A percentile compares a stretch with the other conserved stretches of the same genome.
phyloP scores from a whole-genome alignment of 2,888 invertebrate species.

The Heliconius charithonia region DNA sequence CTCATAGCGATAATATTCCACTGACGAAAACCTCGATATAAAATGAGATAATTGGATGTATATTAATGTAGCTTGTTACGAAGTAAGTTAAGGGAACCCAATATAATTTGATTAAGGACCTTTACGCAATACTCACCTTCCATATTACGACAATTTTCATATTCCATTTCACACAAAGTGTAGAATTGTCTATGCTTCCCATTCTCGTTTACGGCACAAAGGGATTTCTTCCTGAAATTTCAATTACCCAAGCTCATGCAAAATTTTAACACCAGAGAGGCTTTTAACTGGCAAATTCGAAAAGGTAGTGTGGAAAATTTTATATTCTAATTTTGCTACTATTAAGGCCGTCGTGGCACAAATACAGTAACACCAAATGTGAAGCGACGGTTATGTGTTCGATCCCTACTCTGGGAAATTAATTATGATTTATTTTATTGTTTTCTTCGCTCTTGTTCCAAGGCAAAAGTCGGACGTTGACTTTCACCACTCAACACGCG shows the following conservation, averaged over 20 bases:
- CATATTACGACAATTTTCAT: constrained; percentile 57
- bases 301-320: not conserved
- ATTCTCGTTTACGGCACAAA: constrained; percentile 50
- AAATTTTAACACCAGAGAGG: not conserved
- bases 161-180: constrained; percentile 58
- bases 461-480: too few species aligned
- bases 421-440: too few species aligned
- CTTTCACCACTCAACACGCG: too few species aligned
- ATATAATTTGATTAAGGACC: not conserved
- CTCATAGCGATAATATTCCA: too few species aligned
- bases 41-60: not conserved
- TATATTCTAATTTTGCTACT: not conserved
- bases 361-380: too few species aligned
- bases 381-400: too few species aligned
- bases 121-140: constrained; percentile 12
- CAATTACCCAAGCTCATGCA: constrained; percentile 1
- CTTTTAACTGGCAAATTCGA: not conserved
- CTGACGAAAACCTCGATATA: not conserved
- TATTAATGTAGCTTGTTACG: not conserved
- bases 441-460: too few species aligned
- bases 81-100: not conserved
- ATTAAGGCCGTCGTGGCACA: not conserved
- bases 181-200: constrained; percentile 46
- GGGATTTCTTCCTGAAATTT: constrained; percentile 47
- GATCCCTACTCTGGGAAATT: too few species aligned